phyloP scores from a whole-genome alignment of 2,797 vertebrate genomes.

The Margarornis squamiger region DNA sequence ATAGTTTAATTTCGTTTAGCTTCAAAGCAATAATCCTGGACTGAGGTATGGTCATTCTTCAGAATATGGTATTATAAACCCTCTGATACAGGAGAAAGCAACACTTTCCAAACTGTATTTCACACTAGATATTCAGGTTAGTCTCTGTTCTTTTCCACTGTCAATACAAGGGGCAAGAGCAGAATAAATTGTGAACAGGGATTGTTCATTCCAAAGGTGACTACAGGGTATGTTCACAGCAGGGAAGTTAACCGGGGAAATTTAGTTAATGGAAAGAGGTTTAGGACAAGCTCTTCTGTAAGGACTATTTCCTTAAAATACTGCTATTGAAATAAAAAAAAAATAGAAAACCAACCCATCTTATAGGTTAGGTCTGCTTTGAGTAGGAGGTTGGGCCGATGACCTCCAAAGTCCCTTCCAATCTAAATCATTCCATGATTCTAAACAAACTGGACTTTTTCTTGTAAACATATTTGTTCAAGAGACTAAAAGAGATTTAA shows the following conservation, averaged over 20 bases:
- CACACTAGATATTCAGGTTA: background rate
- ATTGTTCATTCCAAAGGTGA: background rate
- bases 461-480: background rate
- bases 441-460: background rate
- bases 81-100: background rate
- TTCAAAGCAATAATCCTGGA: background rate
- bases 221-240: background rate
- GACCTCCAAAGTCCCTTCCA: background rate
- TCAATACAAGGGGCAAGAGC: background rate
- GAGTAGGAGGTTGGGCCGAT: background rate
- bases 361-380: background rate
- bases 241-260: background rate
- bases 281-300: background rate
- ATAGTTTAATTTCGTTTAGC: background rate
- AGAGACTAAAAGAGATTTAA: background rate
- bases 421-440: background rate
- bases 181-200: background rate
- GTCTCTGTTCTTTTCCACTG: background rate
- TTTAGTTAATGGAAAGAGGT: background rate
- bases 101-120: background rate
- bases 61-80: background rate
- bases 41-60: background rate
- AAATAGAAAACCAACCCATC: background rate
- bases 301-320: background rate
- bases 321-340: background rate